Evolutionary conservation across 2,113 vertebrate species (phyloP).

Genomic region (Phaethon lepturus): DNA sequence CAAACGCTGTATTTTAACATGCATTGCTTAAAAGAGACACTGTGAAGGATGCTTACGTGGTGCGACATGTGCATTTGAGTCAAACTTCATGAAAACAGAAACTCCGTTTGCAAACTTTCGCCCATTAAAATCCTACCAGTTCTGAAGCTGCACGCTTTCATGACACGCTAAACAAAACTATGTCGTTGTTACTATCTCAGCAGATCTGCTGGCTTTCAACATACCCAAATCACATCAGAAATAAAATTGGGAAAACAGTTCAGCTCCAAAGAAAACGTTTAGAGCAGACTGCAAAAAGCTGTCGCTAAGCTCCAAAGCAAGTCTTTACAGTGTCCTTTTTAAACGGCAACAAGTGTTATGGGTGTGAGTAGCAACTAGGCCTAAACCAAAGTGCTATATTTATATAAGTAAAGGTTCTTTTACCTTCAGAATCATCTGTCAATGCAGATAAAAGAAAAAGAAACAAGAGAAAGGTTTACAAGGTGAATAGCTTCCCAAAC

Average conservation of each 20-base stretch:
- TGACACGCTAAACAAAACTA: not conserved
- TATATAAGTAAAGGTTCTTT: conserved; percentile 77
- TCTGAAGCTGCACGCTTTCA: not conserved
- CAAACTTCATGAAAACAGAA: not conserved
- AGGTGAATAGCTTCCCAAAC: conserved; percentile 46
- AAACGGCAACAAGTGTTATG: not conserved
- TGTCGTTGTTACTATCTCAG: not conserved
- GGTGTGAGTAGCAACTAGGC: conserved; percentile 8
- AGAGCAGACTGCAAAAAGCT: not conserved
- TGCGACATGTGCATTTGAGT: not conserved
- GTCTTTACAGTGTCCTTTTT: conserved; percentile 71
- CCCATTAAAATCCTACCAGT: not conserved
- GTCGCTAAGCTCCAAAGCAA: not conserved
- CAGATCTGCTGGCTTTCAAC: not conserved
- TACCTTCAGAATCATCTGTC: conserved; percentile 99
- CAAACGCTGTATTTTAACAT: not conserved
- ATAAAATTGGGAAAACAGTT: not conserved
- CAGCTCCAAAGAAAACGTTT: not conserved
- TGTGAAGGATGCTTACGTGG: not conserved
- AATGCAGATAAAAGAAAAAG: conserved; percentile 77
- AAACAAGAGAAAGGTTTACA: conserved; percentile 68
- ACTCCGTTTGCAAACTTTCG: not conserved
- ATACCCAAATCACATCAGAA: not conserved
- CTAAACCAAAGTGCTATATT: conserved; percentile 71
- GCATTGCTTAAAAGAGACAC: conserved; percentile 74